These are phyloP conservation scores for Holothuria scabra DNA, from an alignment of 53 echinoderm and acorn worm genomes.

Conservation along the genomic window DNA sequence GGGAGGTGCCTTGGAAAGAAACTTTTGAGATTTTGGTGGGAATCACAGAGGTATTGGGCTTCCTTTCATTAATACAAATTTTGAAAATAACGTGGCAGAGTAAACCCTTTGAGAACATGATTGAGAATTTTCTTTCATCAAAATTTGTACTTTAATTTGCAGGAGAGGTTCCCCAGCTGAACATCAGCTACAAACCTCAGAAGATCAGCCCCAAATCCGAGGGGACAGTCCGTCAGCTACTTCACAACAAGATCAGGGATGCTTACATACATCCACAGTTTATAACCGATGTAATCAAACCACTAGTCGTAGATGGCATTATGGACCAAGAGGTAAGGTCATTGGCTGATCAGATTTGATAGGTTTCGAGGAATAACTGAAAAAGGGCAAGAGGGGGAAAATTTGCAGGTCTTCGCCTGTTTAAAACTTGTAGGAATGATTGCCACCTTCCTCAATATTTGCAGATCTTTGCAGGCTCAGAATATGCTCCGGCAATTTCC, in stretches of 20 bases:
- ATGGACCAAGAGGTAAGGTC: constrained; percentile 85
- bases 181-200: constrained; percentile 99
- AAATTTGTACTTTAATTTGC: neutral
- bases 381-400: neutral
- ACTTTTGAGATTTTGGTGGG: too few species aligned
- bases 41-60: too few species aligned
- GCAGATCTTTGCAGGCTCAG: too few species aligned
- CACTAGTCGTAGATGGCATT: constrained; percentile 85
- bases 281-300: constrained; percentile 87
- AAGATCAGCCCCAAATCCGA: constrained; percentile 96
- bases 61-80: too few species aligned
- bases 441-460: too few species aligned
- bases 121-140: too few species aligned
- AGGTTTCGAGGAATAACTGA: neutral
- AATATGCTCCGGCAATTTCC: too few species aligned
- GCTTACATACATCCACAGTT: constrained; percentile 97
- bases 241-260: constrained; percentile 91
- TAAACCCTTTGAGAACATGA: too few species aligned
- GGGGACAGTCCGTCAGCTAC: constrained; percentile 80
- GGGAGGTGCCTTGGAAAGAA: too few species aligned
- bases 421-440: too few species aligned
- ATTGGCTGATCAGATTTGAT: neutral
- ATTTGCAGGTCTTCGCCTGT: too few species aligned
- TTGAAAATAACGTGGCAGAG: too few species aligned
- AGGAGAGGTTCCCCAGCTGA: constrained; percentile 79